phyloP scores from a whole-genome alignment of 2,797 vertebrate species.

The Gouania willdenowi region DNA sequence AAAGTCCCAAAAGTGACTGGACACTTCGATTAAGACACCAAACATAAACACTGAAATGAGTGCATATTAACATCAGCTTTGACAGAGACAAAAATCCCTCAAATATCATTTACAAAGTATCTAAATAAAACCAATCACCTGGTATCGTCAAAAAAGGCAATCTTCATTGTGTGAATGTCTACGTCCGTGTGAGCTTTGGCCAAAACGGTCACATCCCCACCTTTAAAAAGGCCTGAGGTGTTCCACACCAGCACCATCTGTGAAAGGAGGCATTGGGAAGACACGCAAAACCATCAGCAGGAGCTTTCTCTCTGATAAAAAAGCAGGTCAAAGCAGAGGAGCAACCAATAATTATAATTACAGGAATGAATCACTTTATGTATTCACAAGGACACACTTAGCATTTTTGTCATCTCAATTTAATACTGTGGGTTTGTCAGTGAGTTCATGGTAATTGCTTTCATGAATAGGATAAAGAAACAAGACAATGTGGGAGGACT shows the following conservation, averaged over 20 bases:
- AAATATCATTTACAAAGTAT: too few species aligned
- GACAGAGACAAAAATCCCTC: too few species aligned
- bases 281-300: not conserved
- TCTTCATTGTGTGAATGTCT: conserved; percentile 85
- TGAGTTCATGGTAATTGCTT: not conserved
- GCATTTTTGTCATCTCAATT: too few species aligned
- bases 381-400: too few species aligned
- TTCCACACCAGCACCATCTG: conserved; percentile 90
- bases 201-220: conserved; percentile 75
- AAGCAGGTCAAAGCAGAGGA: not conserved
- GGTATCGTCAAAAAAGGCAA: conserved; percentile 85
- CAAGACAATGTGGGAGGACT: too few species aligned
- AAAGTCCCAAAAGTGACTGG: too few species aligned
- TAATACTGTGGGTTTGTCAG: too few species aligned
- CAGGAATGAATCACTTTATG: too few species aligned
- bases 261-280: not conserved
- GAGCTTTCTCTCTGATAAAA: not conserved
- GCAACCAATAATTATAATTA: too few species aligned
- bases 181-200: conserved; percentile 86
- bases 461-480: not conserved
- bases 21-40: too few species aligned
- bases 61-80: too few species aligned
- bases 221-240: conserved; percentile 59
- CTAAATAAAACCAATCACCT: conserved; percentile 67
- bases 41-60: too few species aligned